These are phyloP conservation scores for Telmatochromis sp. DNA, from an alignment of 2,113 vertebrate genomes.

Conservation along the genomic window DNA sequence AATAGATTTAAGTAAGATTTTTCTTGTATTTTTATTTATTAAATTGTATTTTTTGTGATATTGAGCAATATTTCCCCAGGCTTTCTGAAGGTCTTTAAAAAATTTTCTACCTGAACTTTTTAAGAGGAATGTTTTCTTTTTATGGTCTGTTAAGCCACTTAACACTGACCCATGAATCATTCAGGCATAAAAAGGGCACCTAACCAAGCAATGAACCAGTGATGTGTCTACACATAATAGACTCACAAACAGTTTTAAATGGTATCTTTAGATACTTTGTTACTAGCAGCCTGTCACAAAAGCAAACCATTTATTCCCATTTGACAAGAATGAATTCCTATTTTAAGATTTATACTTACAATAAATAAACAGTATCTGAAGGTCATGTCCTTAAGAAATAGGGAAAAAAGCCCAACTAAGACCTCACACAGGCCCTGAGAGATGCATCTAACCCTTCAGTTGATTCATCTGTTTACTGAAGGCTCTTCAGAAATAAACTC, in stretches of 20 bases:
- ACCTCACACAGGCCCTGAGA: neutral
- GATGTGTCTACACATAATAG: neutral
- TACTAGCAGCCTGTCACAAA: neutral
- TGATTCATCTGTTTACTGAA: neutral
- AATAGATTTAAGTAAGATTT: neutral
- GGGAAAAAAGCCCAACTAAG: neutral
- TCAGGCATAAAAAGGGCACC: neutral
- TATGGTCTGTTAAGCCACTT: neutral
- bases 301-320: neutral
- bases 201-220: neutral
- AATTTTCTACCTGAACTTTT: rapidly evolving
- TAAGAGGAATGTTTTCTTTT: neutral
- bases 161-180: neutral
- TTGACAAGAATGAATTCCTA: neutral
- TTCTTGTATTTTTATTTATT: neutral
- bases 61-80: neutral
- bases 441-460: neutral
- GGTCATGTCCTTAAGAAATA: neutral
- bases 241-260: neutral
- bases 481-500: neutral
- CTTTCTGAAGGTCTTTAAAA: neutral
- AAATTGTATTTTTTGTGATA: rapidly evolving
- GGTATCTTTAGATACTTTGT: neutral
- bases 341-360: neutral
- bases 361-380: neutral